Percentiles rank a stretch among this genome's conserved stretches.
Conservation (phyloP, 1,140 invertebrate genomes). For the Littorina saxatilis region DNA sequence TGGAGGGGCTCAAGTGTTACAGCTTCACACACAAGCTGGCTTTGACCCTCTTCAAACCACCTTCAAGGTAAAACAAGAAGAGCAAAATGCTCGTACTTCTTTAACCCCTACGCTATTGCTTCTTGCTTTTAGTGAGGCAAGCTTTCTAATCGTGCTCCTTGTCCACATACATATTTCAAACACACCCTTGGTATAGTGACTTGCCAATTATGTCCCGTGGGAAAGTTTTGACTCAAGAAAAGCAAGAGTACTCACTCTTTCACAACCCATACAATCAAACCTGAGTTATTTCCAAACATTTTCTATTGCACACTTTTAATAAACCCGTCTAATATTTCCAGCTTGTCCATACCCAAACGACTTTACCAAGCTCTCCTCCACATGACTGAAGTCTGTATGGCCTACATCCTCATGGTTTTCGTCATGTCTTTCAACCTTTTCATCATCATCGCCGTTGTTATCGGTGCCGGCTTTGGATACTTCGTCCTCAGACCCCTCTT, state of each 20-base stretch:
- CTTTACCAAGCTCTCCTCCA: neutral
- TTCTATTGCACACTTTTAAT: too few relatives aligned
- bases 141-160: neutral
- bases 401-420: slow-evolving; percentile 40
- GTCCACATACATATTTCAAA: neutral
- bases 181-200: neutral
- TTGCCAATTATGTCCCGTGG: too few relatives aligned
- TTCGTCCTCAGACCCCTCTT: slow-evolving; percentile 33
- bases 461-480: slow-evolving; percentile 33
- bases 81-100: too few relatives aligned
- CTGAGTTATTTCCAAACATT: too few relatives aligned
- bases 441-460: slow-evolving; percentile 28
- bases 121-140: neutral
- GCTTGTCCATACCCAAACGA: neutral
- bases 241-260: too few relatives aligned
- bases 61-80: neutral
- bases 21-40: neutral
- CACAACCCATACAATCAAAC: too few relatives aligned
- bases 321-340: too few relatives aligned
- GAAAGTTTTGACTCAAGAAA: too few relatives aligned
- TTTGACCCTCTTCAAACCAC: neutral
- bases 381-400: neutral
- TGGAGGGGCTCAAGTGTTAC: slow-evolving; percentile 11
- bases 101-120: too few relatives aligned
- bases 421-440: slow-evolving; percentile 42